These are phyloP conservation scores for Brachionus asplanchnoidis DNA, from an alignment of 1,140 invertebrate species.

Conservation along the genomic window DNA sequence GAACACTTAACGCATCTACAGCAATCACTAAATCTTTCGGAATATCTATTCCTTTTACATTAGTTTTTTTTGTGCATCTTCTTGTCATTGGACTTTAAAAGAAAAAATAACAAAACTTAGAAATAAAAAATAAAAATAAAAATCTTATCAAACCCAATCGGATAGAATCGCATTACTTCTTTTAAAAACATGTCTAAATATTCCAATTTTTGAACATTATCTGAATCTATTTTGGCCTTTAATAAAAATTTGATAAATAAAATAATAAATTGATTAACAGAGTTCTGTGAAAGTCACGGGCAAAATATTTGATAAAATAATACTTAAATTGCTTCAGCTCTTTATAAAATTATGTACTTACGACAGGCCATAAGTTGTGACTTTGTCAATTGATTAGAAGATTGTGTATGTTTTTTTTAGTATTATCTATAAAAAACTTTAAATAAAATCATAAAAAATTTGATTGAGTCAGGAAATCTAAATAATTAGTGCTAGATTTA, in stretches of 20 bases:
- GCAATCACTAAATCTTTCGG: slow-evolving; percentile 52
- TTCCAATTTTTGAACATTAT: neutral
- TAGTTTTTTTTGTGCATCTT: slow-evolving; percentile 47
- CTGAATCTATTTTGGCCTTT: neutral
- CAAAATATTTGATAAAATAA: no score
- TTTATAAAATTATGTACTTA: no score
- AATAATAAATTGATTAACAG: no score
- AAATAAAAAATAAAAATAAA: neutral
- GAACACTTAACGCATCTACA: slow-evolving; percentile 52
- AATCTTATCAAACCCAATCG: neutral
- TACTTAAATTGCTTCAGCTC: no score
- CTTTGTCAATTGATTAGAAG: neutral
- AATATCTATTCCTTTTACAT: slow-evolving; percentile 48
- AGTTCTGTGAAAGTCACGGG: no score
- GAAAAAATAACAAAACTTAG: slow-evolving; percentile 42
- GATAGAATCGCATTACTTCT: slow-evolving; percentile 14
- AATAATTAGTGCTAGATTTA: no score
- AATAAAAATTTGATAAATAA: neutral
- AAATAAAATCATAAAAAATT: no score
- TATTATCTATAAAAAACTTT: no score
- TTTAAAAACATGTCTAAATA: slow-evolving; percentile 4
- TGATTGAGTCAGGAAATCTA: no score
- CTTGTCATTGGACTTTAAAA: slow-evolving; percentile 46
- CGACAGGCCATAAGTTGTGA: neutral
- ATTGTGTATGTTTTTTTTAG: no score